These are phyloP conservation scores for Hoplodrina blanda DNA, from an alignment of 2,888 invertebrate species.

Conservation along the genomic window DNA sequence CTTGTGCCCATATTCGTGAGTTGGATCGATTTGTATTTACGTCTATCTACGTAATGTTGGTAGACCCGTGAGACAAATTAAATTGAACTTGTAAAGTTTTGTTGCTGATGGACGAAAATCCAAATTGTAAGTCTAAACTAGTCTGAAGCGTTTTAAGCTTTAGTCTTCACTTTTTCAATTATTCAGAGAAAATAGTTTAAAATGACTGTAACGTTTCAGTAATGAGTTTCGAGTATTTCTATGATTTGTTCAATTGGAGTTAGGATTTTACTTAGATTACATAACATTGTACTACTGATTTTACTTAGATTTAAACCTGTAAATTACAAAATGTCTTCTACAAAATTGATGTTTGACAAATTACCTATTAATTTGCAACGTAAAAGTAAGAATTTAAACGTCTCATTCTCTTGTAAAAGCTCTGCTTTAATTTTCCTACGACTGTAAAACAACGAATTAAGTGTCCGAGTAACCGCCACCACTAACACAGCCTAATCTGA, in stretches of 20 bases:
- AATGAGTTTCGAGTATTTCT: slow-evolving; percentile 8
- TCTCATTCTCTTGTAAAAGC: slow-evolving; percentile 2
- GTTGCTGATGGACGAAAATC: neutral
- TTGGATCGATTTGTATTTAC: slow-evolving; percentile 42
- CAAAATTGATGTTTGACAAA: neutral
- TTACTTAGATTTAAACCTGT: neutral
- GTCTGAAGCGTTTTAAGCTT: neutral
- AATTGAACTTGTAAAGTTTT: slow-evolving; percentile 33
- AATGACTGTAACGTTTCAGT: neutral
- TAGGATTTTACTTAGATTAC: neutral
- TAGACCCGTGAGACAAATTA: slow-evolving; percentile 28
- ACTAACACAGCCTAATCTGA: slow-evolving; percentile 55
- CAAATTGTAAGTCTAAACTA: neutral
- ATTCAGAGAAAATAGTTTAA: neutral
- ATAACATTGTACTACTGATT: no score
- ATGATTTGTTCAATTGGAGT: neutral
- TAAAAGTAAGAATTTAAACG: slow-evolving; percentile 2
- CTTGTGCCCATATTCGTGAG: slow-evolving; percentile 35
- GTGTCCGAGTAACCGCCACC: slow-evolving; percentile 41
- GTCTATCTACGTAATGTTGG: slow-evolving; percentile 12
- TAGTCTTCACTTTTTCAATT: neutral
- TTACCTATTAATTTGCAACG: neutral
- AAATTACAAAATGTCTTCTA: neutral
- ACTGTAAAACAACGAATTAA: slow-evolving; percentile 33
- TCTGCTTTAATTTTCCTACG: slow-evolving; percentile 15